Percentiles rank a stretch among this genome's conserved stretches.
phyloP scores from a whole-genome alignment of 2,113 vertebrate species.

The Cavia porcellus region DNA sequence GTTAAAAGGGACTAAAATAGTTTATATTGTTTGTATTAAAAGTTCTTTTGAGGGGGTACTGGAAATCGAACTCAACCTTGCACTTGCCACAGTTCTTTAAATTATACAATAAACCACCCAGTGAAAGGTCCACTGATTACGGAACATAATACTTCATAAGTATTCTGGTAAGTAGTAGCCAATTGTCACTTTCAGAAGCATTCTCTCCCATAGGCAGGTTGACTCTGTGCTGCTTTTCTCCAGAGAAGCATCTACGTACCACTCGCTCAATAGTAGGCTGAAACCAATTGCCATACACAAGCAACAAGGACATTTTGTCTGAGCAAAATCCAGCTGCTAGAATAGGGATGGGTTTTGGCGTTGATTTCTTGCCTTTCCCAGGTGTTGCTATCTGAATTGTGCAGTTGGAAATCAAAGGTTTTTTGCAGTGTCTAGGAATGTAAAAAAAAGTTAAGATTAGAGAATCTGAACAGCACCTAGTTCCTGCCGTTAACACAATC shows the following conservation, averaged over 20 bases:
- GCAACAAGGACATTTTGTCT: constrained; percentile 90
- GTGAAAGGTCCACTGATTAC: background rate
- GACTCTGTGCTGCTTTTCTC: background rate
- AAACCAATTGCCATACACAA: constrained; percentile 95
- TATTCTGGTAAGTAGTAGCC: background rate
- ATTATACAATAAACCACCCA: background rate
- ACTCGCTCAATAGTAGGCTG: constrained; percentile 95
- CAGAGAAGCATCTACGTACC: constrained; percentile 86
- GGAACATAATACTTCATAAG: background rate
- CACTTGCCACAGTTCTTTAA: too few species aligned
- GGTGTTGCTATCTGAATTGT: constrained; percentile 95
- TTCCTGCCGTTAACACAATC: background rate
- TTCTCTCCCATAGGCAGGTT: background rate
- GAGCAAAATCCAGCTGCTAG: constrained; percentile 91
- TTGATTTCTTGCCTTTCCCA: constrained; percentile 89
- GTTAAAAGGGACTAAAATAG: constrained; percentile 99
- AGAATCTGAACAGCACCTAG: background rate
- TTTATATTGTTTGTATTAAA: constrained; percentile 99
- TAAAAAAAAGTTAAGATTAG: constrained; percentile 37
- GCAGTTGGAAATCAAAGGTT: constrained; percentile 94
- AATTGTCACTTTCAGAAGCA: constrained; percentile 2
- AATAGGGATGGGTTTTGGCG: constrained; percentile 93
- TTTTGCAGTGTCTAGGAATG: constrained; percentile 94
- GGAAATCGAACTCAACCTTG: too few species aligned
- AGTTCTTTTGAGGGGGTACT: constrained; percentile 89